A percentile compares a stretch with the other conserved stretches of the same genome.
Conservation (phyloP, 2,797 vertebrate genomes). For the Platalea minor region DNA sequence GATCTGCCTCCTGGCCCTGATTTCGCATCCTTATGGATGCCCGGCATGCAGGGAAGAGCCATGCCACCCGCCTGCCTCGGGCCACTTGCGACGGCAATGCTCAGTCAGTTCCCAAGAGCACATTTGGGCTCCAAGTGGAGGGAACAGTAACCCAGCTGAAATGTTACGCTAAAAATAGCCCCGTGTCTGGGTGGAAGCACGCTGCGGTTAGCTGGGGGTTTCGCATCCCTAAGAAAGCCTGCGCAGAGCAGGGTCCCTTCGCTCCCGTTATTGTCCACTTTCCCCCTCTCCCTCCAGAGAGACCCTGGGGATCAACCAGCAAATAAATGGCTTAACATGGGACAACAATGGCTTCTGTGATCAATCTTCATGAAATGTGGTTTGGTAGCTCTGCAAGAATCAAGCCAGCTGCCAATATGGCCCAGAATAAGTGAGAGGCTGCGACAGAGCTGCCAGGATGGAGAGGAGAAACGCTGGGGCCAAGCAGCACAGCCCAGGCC, state of each 20-base stretch:
- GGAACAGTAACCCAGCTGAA: background rate
- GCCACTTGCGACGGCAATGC: background rate
- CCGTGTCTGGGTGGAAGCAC: background rate
- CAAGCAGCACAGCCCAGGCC: background rate
- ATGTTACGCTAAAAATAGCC: background rate
- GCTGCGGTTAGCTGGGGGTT: background rate
- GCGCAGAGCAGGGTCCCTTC: background rate
- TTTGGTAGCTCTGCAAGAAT: slow-evolving; percentile 1
- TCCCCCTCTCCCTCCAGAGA: background rate
- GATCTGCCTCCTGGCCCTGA: background rate
- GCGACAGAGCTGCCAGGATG: background rate
- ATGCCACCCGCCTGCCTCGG: fast-evolving
- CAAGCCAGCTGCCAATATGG: background rate
- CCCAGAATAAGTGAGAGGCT: background rate
- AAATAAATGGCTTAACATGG: background rate
- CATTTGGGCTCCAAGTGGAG: background rate
- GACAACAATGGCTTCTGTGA: slow-evolving; percentile 14
- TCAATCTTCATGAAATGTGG: background rate
- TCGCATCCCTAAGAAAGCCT: background rate
- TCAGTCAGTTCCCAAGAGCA: background rate
- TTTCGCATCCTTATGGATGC: background rate
- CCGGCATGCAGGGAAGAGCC: fast-evolving
- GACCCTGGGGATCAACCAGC: background rate
- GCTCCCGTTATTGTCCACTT: background rate
- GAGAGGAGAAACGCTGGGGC: fast-evolving